Percentiles rank a stretch among this genome's conserved stretches.
Evolutionary conservation across 1,140 invertebrate genomes (phyloP).

Genomic region (Uloborus diversus): DNA sequence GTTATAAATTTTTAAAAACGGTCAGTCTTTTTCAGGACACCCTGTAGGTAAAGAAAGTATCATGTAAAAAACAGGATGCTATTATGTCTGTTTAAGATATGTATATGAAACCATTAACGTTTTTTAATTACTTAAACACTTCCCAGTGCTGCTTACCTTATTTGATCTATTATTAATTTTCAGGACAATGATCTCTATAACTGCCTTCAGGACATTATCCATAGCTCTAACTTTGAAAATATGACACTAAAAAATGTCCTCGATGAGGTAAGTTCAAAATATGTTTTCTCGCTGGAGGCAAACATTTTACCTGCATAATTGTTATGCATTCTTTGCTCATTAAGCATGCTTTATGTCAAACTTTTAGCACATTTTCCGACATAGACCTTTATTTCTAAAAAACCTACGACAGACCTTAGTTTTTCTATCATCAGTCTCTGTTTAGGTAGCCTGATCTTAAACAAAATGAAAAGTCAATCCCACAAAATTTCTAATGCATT

Average conservation of each 20-base stretch:
- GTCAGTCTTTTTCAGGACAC: too few relatives aligned
- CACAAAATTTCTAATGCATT: too few relatives aligned
- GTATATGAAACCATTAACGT: too few relatives aligned
- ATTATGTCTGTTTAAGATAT: too few relatives aligned
- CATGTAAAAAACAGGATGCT: too few relatives aligned
- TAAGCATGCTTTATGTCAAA: too few relatives aligned
- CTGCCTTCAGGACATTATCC: slow-evolving; percentile 25
- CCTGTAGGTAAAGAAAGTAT: too few relatives aligned
- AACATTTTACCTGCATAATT: neutral
- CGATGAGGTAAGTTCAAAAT: slow-evolving; percentile 23
- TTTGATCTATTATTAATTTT: neutral
- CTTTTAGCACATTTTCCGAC: neutral
- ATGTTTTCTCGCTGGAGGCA: neutral
- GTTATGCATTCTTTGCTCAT: too few relatives aligned
- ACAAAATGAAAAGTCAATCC: too few relatives aligned
- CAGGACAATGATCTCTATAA: slow-evolving; percentile 41
- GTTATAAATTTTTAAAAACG: too few relatives aligned
- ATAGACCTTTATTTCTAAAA: neutral
- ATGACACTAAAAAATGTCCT: slow-evolving; percentile 43
- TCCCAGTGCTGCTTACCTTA: too few relatives aligned
- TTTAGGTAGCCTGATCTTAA: neutral
- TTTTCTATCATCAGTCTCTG: neutral
- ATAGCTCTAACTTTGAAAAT: slow-evolving; percentile 29
- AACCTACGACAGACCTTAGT: neutral
- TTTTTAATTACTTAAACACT: too few relatives aligned